These are phyloP conservation scores for Noctua fimbriata DNA, from an alignment of 2,888 invertebrate species.

Conservation along the genomic window DNA sequence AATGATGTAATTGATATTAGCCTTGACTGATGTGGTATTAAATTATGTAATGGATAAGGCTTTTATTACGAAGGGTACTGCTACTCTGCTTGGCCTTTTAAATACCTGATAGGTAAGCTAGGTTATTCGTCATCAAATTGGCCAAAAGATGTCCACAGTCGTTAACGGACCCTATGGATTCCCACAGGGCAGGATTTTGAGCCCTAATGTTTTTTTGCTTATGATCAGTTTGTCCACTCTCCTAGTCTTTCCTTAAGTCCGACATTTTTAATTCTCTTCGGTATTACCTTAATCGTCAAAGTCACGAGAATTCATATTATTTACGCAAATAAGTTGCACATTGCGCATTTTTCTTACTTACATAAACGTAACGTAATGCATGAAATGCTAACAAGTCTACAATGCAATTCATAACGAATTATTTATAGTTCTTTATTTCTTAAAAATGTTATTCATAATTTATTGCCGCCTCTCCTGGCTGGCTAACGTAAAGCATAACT, in stretches of 20 bases:
- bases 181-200: background rate
- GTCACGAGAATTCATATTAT: background rate
- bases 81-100: slow-evolving; percentile 9
- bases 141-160: background rate
- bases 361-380: background rate
- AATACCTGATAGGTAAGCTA: background rate
- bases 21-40: slow-evolving; percentile 49
- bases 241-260: background rate
- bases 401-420: background rate
- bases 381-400: background rate
- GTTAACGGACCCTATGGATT: background rate
- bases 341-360: slow-evolving; percentile 1
- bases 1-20: slow-evolving; percentile 52
- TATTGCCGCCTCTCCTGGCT: no score
- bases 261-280: background rate
- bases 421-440: background rate
- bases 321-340: background rate
- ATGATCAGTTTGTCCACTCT: no score
- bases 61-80: slow-evolving; percentile 36
- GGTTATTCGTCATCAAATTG: background rate
- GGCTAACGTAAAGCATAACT: background rate
- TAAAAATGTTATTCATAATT: background rate
- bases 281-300: background rate
- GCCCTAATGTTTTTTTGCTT: background rate
- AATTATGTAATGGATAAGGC: slow-evolving; percentile 38